These are phyloP conservation scores for Micromys minutus DNA, from an alignment of 2,113 vertebrate species.

Conservation along the genomic window DNA sequence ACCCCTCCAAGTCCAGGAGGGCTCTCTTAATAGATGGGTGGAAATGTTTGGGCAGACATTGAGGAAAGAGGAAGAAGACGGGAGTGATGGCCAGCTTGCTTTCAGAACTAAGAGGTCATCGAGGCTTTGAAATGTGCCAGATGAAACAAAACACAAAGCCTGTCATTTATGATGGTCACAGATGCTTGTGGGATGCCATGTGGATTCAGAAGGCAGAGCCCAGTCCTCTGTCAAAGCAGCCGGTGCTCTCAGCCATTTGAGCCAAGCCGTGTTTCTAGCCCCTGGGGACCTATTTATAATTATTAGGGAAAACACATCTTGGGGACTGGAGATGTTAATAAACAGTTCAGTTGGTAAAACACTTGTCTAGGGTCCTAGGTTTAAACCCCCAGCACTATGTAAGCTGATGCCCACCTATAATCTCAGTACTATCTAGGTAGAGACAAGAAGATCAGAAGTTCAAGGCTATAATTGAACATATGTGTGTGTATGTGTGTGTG, in stretches of 20 bases:
- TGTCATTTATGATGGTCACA: background rate
- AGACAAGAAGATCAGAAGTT: background rate
- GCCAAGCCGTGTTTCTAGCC: background rate
- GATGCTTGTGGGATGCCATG: background rate
- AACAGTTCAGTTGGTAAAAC: background rate
- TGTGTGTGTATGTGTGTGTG: background rate
- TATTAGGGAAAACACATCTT: background rate
- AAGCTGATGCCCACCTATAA: background rate
- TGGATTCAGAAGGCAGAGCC: background rate
- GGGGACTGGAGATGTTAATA: background rate
- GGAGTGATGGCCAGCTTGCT: background rate
- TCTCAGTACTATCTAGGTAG: background rate
- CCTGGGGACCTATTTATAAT: background rate
- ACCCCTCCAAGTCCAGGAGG: background rate
- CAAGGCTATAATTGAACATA: background rate
- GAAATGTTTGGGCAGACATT: background rate
- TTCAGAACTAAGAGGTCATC: background rate
- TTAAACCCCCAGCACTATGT: background rate
- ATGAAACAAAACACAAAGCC: conserved; percentile 18
- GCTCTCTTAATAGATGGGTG: conserved; percentile 3
- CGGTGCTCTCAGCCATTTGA: background rate
- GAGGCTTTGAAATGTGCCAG: background rate
- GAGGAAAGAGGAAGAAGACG: background rate
- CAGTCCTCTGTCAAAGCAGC: background rate
- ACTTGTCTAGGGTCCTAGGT: background rate